Evolutionary conservation across 1,140 invertebrate species (phyloP).

Genomic region (Contarinia nasturtii): DNA sequence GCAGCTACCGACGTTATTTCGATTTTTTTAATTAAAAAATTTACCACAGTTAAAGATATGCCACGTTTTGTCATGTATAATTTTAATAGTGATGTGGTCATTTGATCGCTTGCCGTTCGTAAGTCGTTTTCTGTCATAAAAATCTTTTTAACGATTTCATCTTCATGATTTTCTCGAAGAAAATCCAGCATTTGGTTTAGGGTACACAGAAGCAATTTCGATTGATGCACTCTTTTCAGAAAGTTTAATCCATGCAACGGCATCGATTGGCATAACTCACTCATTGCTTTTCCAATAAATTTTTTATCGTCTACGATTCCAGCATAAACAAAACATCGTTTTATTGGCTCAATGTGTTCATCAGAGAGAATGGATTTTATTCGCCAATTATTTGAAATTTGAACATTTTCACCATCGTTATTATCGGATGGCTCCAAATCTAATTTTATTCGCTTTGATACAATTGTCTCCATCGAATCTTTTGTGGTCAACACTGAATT

Average conservation of each 20-base stretch:
- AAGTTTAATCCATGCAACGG: slow-evolving; percentile 41
- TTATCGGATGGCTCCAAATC: too few relatives aligned
- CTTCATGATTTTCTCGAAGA: slow-evolving; percentile 19
- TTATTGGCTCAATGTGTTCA: slow-evolving; percentile 28
- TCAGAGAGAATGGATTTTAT: slow-evolving; percentile 29
- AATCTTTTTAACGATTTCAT: too few relatives aligned
- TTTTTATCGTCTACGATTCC: slow-evolving; percentile 36
- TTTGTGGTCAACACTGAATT: too few relatives aligned
- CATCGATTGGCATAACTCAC: slow-evolving; percentile 30
- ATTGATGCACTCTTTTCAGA: slow-evolving; percentile 47
- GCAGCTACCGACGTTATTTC: slow-evolving; percentile 27
- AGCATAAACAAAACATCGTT: slow-evolving; percentile 29
- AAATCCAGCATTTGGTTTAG: slow-evolving; percentile 24
- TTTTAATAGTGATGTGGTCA: too few relatives aligned
- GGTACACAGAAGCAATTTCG: slow-evolving; percentile 35
- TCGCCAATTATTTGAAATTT: not conserved
- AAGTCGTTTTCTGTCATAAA: too few relatives aligned
- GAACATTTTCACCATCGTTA: too few relatives aligned
- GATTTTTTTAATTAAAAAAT: slow-evolving; percentile 30
- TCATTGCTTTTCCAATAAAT: slow-evolving; percentile 40
- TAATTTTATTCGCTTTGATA: too few relatives aligned
- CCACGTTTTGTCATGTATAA: not conserved
- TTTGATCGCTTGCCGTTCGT: too few relatives aligned
- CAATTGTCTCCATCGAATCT: too few relatives aligned
- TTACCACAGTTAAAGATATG: not conserved